phyloP scores from a whole-genome alignment of 2,113 vertebrate species.

The Pomatorhinus ruficollis region DNA sequence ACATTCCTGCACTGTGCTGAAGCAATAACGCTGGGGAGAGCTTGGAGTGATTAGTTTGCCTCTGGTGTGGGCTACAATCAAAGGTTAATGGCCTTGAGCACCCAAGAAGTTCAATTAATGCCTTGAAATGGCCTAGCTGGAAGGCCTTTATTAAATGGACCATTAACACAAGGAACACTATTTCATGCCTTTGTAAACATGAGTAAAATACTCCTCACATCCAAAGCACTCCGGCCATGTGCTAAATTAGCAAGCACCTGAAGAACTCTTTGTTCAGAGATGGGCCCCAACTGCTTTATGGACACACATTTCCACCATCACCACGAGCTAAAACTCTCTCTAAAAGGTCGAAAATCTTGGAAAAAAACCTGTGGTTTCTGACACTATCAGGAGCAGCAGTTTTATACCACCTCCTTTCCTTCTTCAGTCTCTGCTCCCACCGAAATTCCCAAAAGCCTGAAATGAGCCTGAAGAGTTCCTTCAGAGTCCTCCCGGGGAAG shows the following conservation, averaged over 20 bases:
- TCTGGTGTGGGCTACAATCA: slow-evolving; percentile 2
- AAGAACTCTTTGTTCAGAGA: background rate
- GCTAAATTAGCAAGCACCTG: background rate
- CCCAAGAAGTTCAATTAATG: slow-evolving; percentile 57
- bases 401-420: background rate
- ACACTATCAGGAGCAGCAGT: background rate
- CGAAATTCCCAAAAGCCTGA: background rate
- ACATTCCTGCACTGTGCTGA: slow-evolving; percentile 18
- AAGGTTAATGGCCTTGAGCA: slow-evolving; percentile 31
- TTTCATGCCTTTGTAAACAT: slow-evolving; percentile 24
- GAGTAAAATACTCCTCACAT: background rate
- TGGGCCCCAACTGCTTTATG: background rate
- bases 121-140: slow-evolving; percentile 47
- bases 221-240: background rate
- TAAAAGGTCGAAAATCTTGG: background rate
- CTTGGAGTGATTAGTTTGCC: slow-evolving; percentile 16
- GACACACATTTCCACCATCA: background rate
- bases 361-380: background rate
- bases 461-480: background rate
- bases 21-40: slow-evolving; percentile 6
- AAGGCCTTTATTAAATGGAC: slow-evolving; percentile 46
- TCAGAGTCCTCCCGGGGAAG: background rate
- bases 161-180: slow-evolving; percentile 24
- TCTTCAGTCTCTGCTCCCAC: background rate
- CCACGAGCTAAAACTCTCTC: background rate